Evolutionary conservation across 1,140 invertebrate species (phyloP).

Genomic region (Cyphomyrmex costatus): DNA sequence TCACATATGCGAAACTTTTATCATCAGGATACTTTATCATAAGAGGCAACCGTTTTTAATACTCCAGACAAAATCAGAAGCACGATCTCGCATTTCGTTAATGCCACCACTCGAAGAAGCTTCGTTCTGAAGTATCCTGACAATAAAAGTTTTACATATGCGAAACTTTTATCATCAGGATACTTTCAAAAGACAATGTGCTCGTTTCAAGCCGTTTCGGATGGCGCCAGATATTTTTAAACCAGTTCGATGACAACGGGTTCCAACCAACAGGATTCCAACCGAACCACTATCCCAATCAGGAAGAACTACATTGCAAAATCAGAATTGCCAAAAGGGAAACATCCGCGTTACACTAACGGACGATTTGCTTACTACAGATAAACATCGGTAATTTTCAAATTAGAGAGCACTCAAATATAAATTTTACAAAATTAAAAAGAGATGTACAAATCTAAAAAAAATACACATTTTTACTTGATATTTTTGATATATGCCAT

Average conservation of each 20-base stretch:
- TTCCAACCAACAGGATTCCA: constrained; percentile 59
- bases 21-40: constrained; percentile 54
- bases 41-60: background rate
- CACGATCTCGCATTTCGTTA: constrained; percentile 29
- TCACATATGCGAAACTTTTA: constrained; percentile 62
- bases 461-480: background rate
- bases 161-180: constrained; percentile 64
- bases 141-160: no score
- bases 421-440: background rate
- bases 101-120: constrained; percentile 20
- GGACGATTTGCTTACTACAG: background rate
- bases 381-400: background rate
- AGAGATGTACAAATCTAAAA: background rate
- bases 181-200: constrained; percentile 60
- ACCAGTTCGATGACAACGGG: constrained; percentile 69
- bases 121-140: no score
- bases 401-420: no score
- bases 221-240: constrained; percentile 77
- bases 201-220: constrained; percentile 37
- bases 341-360: constrained; percentile 7
- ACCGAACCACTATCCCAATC: constrained; percentile 47
- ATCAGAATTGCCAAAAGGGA: constrained; percentile 30
- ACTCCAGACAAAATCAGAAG: background rate
- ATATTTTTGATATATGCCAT: background rate
- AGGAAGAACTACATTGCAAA: constrained; percentile 68